These are phyloP conservation scores for Watsonalla binaria DNA, from an alignment of 2,888 invertebrate genomes.

Conservation along the genomic window DNA sequence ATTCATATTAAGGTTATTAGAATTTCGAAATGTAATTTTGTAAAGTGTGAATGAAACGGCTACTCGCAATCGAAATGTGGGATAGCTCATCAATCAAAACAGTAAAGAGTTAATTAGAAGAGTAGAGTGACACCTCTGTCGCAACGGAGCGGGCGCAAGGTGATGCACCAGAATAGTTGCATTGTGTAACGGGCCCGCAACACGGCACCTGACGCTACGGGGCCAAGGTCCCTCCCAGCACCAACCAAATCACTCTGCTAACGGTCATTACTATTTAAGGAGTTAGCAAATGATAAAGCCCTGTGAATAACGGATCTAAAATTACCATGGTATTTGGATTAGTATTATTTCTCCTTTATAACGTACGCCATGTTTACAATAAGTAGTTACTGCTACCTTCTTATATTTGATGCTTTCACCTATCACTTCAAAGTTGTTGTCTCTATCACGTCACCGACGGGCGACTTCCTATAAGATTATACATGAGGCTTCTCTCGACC, in stretches of 20 bases:
- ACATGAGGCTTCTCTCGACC: not conserved
- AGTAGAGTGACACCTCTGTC: conserved; percentile 6
- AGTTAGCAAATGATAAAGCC: not conserved
- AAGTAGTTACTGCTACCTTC: no score
- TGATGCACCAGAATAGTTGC: conserved; percentile 55
- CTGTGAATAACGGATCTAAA: not conserved
- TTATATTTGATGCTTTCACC: no score
- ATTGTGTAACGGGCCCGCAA: conserved; percentile 42
- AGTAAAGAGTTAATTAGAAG: not conserved
- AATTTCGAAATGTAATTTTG: no score
- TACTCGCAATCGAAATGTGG: not conserved
- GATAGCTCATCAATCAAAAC: not conserved
- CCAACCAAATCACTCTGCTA: conserved; percentile 27
- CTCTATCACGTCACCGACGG: no score
- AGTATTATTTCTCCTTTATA: no score
- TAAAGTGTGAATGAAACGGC: no score
- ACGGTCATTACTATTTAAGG: not conserved
- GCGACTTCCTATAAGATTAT: no score
- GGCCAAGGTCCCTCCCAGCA: conserved; percentile 41
- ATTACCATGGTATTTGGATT: no score
- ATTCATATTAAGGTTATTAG: no score
- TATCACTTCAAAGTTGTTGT: no score
- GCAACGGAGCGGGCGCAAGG: conserved; percentile 30
- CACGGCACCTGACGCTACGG: conserved; percentile 34
- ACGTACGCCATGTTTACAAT: no score